Percentiles rank a stretch among this genome's conserved stretches.
Evolutionary conservation across 2,113 vertebrate species (phyloP).

Genomic region (Microcebus tavaratra): DNA sequence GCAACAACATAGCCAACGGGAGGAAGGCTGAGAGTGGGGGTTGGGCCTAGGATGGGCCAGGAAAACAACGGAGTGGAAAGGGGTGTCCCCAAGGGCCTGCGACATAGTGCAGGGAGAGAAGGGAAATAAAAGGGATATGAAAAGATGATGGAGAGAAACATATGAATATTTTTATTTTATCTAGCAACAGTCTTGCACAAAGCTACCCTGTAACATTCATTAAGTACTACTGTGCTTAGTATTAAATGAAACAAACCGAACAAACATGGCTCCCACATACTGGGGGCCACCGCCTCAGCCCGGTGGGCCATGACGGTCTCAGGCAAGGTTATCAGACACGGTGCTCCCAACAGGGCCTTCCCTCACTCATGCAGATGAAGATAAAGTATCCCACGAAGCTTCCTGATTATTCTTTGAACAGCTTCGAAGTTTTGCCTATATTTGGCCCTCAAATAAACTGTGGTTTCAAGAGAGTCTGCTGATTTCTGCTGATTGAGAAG

Average conservation of each 20-base stretch:
- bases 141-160: not conserved
- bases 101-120: not conserved
- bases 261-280: not conserved
- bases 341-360: not conserved
- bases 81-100: not conserved
- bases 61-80: not conserved
- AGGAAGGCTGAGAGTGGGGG: not conserved
- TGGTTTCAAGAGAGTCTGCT: not conserved
- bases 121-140: not conserved
- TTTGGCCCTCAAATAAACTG: not conserved
- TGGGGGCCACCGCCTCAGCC: not conserved
- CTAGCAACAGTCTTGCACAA: not conserved
- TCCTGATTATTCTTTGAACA: constrained; percentile 17
- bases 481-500: not conserved
- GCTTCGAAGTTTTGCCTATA: not conserved
- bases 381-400: not conserved
- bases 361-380: not conserved
- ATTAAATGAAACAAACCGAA: not conserved
- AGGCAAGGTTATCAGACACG: not conserved
- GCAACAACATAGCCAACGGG: not conserved
- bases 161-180: not conserved
- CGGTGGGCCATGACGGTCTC: not conserved
- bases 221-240: not conserved
- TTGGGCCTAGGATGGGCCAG: fast-evolving
- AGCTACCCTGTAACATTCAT: not conserved